Base-by-base conservation (phyloP, 1,140 invertebrate species). In the Lordiphosa collinella region DNA sequence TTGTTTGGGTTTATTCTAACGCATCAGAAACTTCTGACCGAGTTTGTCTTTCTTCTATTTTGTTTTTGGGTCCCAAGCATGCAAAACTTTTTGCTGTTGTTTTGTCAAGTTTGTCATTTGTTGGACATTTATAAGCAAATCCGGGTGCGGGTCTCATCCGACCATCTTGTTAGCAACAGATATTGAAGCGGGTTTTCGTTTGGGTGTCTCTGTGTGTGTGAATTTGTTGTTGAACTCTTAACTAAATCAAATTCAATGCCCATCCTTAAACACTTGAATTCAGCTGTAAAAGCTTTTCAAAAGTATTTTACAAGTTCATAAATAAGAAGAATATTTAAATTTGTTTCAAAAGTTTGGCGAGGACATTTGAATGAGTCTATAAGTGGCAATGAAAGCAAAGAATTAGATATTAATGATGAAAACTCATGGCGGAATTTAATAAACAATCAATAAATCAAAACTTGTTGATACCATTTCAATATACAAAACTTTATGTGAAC, bases 121-220 rank as follows among this genome's bases (percentile, higher is more conserved):
- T 80, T 75, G 54, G 75, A 82, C 76, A 79, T 79, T 82, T 79
- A 79, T 82, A 79, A 82, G 65, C 56, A 82, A 79, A 75, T 82
- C 70, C 56, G 52, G 43, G 51, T 63, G 59, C 25, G 59, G 60
- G 62, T 43, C 18, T 12, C 41, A 29, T 10, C 25, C 41, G 12
- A 31, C 41, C 25, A 29, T 63, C 62, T 76, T 67, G 71, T 75
- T 75, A 69, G 65, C 71, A 59, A 63, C 25, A 73, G 62, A 52
- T 61, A 54, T 40, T 34, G 49, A 48, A 64, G 37, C 53, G 55
- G 59, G 46, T 18, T 22, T 22, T 47, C 31, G 41, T 25, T 37
- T 14, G 25, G 25, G 7, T 29, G 8, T 29, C 25, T 29, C 2
- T 29, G 25, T 29, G 25, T 29, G 25, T 29, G 25, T 2, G 18